A percentile compares a stretch with the other conserved stretches of the same genome.
Evolutionary conservation across 2,797 vertebrate species (phyloP).

Genomic region (Tragelaphus oryx): DNA sequence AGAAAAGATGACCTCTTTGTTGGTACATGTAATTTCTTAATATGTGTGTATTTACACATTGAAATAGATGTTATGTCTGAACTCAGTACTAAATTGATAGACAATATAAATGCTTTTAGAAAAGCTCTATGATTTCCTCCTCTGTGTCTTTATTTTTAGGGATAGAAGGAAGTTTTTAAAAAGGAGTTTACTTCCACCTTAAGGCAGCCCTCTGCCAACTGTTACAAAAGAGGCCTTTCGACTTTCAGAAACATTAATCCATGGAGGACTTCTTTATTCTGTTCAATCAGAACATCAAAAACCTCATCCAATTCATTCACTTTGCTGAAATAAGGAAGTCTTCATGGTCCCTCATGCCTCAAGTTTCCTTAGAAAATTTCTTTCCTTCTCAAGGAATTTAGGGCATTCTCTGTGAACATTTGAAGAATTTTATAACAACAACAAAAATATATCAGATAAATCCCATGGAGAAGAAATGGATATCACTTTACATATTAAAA

Average conservation of each 20-base stretch:
- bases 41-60: neutral
- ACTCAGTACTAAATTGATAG: neutral
- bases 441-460: neutral
- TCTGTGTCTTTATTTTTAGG: slow-evolving; percentile 41
- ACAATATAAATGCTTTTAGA: neutral
- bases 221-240: neutral
- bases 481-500: neutral
- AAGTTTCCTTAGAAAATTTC: neutral
- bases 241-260: neutral
- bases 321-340: neutral
- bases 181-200: neutral
- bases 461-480: neutral
- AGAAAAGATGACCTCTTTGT: neutral
- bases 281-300: neutral
- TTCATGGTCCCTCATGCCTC: neutral
- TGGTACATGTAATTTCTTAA: neutral
- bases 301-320: neutral
- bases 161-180: neutral
- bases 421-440: neutral
- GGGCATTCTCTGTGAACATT: neutral
- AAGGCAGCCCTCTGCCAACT: neutral
- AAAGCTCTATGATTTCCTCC: neutral
- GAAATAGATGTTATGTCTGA: neutral
- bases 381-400: neutral
- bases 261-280: neutral